These are phyloP conservation scores for Trissoscelio sp. DNA, from an alignment of 2,888 invertebrate genomes.

Conservation along the genomic window DNA sequence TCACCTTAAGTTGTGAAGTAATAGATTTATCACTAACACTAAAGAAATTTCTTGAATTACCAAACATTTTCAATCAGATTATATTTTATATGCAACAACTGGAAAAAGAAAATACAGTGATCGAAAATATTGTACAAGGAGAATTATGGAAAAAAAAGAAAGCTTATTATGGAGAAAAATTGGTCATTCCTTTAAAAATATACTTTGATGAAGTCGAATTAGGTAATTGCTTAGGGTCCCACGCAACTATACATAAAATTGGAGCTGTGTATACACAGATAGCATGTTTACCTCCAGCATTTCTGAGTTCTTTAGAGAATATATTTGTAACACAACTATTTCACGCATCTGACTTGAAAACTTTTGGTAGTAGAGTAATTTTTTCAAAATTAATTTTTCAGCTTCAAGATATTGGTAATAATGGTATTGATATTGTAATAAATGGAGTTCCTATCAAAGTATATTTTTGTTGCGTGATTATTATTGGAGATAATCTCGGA, in stretches of 20 bases:
- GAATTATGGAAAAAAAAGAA: constrained; percentile 9
- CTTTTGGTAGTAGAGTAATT: background rate
- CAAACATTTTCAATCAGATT: background rate
- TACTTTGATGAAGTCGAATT: constrained; percentile 35
- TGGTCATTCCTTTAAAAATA: constrained; percentile 9
- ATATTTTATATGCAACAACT: constrained; percentile 7
- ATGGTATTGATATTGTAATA: constrained; percentile 17
- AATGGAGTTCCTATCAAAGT: background rate
- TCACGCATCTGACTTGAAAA: constrained; percentile 20
- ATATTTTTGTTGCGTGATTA: too few species aligned
- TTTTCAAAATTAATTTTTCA: constrained; percentile 22
- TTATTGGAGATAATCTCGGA: too few species aligned
- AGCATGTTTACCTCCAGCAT: constrained; percentile 6
- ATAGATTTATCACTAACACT: constrained; percentile 1
- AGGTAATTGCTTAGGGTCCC: constrained; percentile 34
- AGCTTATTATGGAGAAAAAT: background rate
- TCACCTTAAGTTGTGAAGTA: constrained; percentile 4
- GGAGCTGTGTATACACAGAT: constrained; percentile 28
- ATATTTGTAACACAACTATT: constrained; percentile 28
- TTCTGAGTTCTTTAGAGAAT: constrained; percentile 4
- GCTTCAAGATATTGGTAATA: constrained; percentile 1
- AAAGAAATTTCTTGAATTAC: constrained; percentile 24
- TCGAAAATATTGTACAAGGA: constrained; percentile 12
- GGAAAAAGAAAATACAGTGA: background rate
- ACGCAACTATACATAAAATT: constrained; percentile 37